Evolutionary conservation across 1,140 invertebrate genomes (phyloP).

Genomic region (Zaprionus africanus): DNA sequence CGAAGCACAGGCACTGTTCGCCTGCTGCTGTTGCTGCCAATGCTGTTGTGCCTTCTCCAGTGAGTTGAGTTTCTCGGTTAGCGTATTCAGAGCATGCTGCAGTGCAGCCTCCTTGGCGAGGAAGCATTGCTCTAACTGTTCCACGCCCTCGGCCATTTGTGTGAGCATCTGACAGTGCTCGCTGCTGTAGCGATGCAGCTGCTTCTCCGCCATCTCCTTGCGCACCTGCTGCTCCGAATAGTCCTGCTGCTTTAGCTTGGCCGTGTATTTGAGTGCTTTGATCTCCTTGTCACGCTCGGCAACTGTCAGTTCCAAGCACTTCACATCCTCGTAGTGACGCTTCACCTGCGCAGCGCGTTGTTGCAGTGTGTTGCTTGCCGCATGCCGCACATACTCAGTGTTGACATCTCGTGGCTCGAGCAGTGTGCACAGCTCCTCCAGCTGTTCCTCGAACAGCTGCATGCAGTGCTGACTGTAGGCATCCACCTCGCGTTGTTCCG

Average conservation of each 20-base stretch:
- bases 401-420: constrained; percentile 90
- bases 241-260: constrained; percentile 97
- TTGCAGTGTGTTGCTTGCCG: constrained; percentile 88
- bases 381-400: constrained; percentile 86
- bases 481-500: constrained; percentile 90
- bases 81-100: constrained; percentile 47
- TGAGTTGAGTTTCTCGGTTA: constrained; percentile 51
- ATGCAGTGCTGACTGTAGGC: constrained; percentile 88
- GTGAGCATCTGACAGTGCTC: constrained; percentile 88
- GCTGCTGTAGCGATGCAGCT: constrained; percentile 91
- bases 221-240: constrained; percentile 96
- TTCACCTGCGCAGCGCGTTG: constrained; percentile 92
- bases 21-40: constrained; percentile 61
- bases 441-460: constrained; percentile 85
- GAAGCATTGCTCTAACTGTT: constrained; percentile 63
- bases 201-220: constrained; percentile 96
- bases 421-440: constrained; percentile 88
- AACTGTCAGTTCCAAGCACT: constrained; percentile 91
- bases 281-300: constrained; percentile 95
- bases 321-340: constrained; percentile 95
- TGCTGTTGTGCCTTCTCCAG: constrained; percentile 60
- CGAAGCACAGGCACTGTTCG: constrained; percentile 54
- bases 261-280: constrained; percentile 91
- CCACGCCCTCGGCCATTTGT: constrained; percentile 61
- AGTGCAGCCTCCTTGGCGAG: constrained; percentile 60